These are phyloP conservation scores for Gobius niger DNA, from an alignment of 2,113 vertebrate species.

Conservation along the genomic window DNA sequence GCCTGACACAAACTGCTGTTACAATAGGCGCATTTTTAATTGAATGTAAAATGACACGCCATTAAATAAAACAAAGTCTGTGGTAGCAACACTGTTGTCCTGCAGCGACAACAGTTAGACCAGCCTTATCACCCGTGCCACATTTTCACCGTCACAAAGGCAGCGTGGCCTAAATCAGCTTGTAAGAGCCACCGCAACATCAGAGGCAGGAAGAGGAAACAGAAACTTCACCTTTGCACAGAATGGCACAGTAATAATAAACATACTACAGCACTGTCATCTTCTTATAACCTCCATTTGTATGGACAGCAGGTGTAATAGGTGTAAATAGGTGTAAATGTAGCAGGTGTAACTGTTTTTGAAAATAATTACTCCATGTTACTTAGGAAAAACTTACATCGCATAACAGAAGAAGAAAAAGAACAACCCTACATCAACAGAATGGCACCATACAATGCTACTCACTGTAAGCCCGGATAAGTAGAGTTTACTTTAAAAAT, in stretches of 20 bases:
- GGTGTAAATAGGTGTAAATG: too few species aligned
- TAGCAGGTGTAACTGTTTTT: too few species aligned
- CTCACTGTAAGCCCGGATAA: too few species aligned
- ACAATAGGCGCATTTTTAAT: slow-evolving; percentile 19
- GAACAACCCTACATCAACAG: too few species aligned
- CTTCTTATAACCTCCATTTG: background rate
- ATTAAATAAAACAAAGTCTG: slow-evolving; percentile 7
- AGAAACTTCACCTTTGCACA: background rate
- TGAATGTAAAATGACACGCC: slow-evolving; percentile 12
- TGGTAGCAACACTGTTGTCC: slow-evolving; percentile 5
- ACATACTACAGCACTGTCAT: background rate
- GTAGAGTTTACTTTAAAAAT: too few species aligned
- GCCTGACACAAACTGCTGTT: slow-evolving; percentile 6
- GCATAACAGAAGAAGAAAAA: too few species aligned
- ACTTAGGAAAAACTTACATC: too few species aligned
- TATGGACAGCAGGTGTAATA: background rate
- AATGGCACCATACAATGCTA: too few species aligned
- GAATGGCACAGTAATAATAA: background rate
- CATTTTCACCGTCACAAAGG: slow-evolving; percentile 36
- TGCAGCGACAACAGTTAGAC: slow-evolving; percentile 20
- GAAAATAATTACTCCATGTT: too few species aligned
- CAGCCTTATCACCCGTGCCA: slow-evolving; percentile 41
- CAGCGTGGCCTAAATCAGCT: background rate
- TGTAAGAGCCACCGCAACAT: background rate
- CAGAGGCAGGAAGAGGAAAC: background rate